phyloP scores from a whole-genome alignment of 2,113 vertebrate genomes.

The Ranitomeya imitator region DNA sequence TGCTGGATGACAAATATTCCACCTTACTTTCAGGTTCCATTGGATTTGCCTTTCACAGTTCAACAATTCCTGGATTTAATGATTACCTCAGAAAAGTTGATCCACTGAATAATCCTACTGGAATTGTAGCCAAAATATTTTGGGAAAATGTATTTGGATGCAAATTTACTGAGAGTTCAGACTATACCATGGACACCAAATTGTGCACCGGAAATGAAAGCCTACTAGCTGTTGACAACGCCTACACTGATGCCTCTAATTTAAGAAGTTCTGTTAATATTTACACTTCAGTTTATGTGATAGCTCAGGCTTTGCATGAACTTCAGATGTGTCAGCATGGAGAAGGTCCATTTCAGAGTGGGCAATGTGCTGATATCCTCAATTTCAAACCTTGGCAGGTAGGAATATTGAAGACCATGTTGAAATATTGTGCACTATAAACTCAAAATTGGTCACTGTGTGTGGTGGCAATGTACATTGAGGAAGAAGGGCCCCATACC shows the following conservation, averaged over 20 bases:
- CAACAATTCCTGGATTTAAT: slow-evolving; percentile 39
- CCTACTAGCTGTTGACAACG: not conserved
- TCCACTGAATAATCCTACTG: not conserved
- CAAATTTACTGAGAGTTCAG: not conserved
- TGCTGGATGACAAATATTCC: slow-evolving; percentile 24
- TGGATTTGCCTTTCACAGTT: slow-evolving; percentile 12
- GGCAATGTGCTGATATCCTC: slow-evolving; percentile 17
- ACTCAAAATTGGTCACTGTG: no score
- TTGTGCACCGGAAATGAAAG: slow-evolving; percentile 28
- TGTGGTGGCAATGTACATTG: no score
- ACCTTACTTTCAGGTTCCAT: slow-evolving; percentile 17
- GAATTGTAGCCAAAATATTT: slow-evolving; percentile 14
- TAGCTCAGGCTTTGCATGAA: slow-evolving; percentile 21
- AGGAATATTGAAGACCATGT: not conserved
- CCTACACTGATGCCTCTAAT: slow-evolving; percentile 37
- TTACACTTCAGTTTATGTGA: not conserved
- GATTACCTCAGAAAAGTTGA: slow-evolving; percentile 1
- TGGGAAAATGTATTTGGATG: slow-evolving; percentile 52
- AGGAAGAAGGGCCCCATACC: no score
- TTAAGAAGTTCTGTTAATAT: slow-evolving; percentile 24
- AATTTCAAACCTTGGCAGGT: slow-evolving; percentile 59
- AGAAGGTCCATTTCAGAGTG: slow-evolving; percentile 38
- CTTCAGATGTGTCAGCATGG: not conserved
- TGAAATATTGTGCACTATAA: no score
- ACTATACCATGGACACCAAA: not conserved